phyloP scores from a whole-genome alignment of 2,797 vertebrate genomes.

The Corythornis leucogaster region DNA sequence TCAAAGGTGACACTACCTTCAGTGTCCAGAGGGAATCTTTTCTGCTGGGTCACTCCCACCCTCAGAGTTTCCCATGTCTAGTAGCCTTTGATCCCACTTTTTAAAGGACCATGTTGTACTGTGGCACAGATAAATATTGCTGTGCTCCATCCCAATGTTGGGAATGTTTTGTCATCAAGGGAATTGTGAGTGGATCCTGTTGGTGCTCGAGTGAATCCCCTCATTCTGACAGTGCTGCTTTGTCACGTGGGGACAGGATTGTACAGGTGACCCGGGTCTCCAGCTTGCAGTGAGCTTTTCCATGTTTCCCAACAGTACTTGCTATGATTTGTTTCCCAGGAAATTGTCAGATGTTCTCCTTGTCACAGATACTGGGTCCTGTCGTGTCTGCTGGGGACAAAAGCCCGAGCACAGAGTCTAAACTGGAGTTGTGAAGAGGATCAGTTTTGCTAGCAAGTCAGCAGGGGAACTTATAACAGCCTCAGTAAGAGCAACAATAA shows the following conservation, averaged over 20 bases:
- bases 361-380: background rate
- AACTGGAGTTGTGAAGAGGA: background rate
- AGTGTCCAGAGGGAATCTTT: background rate
- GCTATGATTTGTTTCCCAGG: background rate
- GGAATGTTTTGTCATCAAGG: background rate
- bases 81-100: background rate
- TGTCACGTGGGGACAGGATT: background rate
- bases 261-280: background rate
- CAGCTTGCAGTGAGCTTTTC: background rate
- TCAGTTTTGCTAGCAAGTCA: background rate
- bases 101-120: background rate
- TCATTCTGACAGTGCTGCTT: background rate
- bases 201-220: background rate
- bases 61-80: background rate
- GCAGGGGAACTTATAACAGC: background rate
- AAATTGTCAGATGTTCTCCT: background rate
- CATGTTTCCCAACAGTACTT: background rate
- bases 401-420: background rate
- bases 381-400: background rate
- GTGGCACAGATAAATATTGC: background rate
- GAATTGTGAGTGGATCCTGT: slow-evolving; percentile 32
- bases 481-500: background rate
- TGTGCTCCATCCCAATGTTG: background rate
- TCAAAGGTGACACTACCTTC: background rate
- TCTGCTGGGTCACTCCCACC: background rate